Evolutionary conservation across 2,888 invertebrate genomes (phyloP), one percentile per base, ranked within the genome.

Genomic region (Dendrolimus pini): DNA sequence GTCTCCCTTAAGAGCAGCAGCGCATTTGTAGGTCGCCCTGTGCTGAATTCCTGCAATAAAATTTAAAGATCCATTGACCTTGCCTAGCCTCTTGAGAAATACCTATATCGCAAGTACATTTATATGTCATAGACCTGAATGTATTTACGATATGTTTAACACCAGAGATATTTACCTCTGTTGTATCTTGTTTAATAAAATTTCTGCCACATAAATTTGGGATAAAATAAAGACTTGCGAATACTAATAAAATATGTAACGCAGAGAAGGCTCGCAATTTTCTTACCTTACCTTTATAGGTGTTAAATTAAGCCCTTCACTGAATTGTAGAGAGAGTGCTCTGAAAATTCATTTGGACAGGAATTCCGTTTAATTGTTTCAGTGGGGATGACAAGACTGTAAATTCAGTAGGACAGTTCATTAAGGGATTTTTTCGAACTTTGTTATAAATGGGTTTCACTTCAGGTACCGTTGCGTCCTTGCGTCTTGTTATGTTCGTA

Each of bases 321-420:
- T 63, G 70, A 74, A 72, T 73, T 65, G 65, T 69, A 67, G 66
- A 65, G 65, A 67, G 66, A 65, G 66, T 71, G 65, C 71, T 75
- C 74, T 69, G 73, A 75, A 80, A 83, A 76, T 85, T 84, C 83
- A 85, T 84, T 85, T 80, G 72, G 78, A 72, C 67, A 72, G 79
- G 76, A 75, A 77, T 78, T 71, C 77, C 69, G 69, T 78, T 79
- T 82, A 84, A 85, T 83, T 82, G 82, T 76, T 69, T 62, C 55
- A 41, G 61, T 57, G 64, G 62, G 70, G 71, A 71, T 73, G 47
- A 12, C 47, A 10, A 12, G 47, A 9, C 47, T 64, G 75, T 82
- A 78, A 83, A 81, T 81, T 80, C 68, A 61, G 64, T 71, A 72
- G 74, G 75, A 70, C 72, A 69, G 60, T 64, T 68, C 63, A 68